Conservation (phyloP, 2,113 vertebrate species). For the Salvator merianae region DNA sequence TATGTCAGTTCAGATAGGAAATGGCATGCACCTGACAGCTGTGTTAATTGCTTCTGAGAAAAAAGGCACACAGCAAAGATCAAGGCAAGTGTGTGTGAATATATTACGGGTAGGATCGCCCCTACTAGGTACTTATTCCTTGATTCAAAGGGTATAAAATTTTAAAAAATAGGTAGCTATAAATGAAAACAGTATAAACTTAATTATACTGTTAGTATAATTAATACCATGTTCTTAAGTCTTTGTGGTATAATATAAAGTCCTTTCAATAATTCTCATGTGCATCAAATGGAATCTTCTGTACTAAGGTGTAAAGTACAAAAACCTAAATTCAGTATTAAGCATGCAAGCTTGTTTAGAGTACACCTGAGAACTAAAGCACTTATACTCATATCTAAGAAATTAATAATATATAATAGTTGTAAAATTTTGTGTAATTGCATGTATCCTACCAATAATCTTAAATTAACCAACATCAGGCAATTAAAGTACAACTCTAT, state of each 20-base stretch:
- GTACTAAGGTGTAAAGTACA: slow-evolving; percentile 33
- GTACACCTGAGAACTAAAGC: slow-evolving; percentile 53
- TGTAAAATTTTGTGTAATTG: slow-evolving; percentile 52
- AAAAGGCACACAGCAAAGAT: background rate
- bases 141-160: background rate
- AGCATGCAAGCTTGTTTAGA: slow-evolving; percentile 64
- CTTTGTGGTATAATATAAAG: slow-evolving; percentile 1
- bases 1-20: background rate
- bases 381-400: slow-evolving; percentile 44
- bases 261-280: slow-evolving; percentile 13
- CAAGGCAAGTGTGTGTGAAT: background rate
- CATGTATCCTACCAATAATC: slow-evolving; percentile 43
- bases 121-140: background rate
- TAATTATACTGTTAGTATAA: slow-evolving; percentile 11
- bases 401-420: slow-evolving; percentile 65
- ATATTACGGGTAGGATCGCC: background rate
- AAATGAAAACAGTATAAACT: background rate
- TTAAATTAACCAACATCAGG: slow-evolving; percentile 47
- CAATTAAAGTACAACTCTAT: slow-evolving; percentile 27
- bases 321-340: slow-evolving; percentile 25
- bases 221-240: background rate
- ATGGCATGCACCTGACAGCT: background rate
- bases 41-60: background rate
- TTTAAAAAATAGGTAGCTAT: background rate
- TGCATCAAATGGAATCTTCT: slow-evolving; percentile 6